A percentile compares a stretch with the other conserved stretches of the same genome.
These are phyloP conservation scores for Apocrypta bakeri DNA, from an alignment of 1,140 invertebrate genomes.

Conservation along the genomic window DNA sequence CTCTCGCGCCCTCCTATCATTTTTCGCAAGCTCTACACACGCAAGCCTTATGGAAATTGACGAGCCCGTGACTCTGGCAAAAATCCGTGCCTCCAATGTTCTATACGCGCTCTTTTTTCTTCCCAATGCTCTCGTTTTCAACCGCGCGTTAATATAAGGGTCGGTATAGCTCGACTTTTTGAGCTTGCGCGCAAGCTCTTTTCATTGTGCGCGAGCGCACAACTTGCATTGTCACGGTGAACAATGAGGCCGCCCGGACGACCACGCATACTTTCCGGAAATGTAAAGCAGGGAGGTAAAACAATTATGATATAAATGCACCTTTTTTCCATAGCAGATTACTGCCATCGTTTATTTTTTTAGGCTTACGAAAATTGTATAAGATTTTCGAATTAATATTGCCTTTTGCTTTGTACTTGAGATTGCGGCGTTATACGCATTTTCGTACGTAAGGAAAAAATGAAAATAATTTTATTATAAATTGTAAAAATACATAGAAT, in stretches of 20 bases:
- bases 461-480: too few relatives aligned
- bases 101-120: not conserved
- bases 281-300: not conserved
- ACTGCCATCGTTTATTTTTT: too few relatives aligned
- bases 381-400: too few relatives aligned
- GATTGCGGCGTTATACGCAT: too few relatives aligned
- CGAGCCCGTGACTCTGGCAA: slow-evolving; percentile 1
- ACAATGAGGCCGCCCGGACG: not conserved
- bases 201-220: not conserved
- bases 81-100: not conserved
- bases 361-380: too few relatives aligned
- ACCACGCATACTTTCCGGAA: not conserved
- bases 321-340: not conserved
- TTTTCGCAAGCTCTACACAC: not conserved
- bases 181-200: not conserved
- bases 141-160: not conserved
- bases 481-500: too few relatives aligned
- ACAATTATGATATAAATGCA: slow-evolving; percentile 14
- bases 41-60: slow-evolving; percentile 14
- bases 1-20: not conserved
- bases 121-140: not conserved
- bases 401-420: too few relatives aligned
- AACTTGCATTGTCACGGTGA: slow-evolving; percentile 13
- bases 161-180: not conserved
- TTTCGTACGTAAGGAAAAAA: too few relatives aligned